Conservation (phyloP, 2,888 invertebrate species). For the Acrobasis consociella region DNA sequence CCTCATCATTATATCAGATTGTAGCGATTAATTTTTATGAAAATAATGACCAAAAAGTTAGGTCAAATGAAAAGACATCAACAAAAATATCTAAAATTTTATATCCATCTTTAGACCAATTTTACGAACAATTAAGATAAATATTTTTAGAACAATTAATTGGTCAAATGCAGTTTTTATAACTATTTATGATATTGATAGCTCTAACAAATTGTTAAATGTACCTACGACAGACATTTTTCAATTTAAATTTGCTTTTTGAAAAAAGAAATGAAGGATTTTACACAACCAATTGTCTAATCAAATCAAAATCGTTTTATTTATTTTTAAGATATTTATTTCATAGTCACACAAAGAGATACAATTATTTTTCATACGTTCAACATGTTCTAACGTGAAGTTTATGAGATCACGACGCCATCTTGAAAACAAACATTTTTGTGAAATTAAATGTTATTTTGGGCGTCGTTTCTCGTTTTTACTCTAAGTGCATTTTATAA, state of each 20-base stretch:
- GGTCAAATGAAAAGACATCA: too few relatives aligned
- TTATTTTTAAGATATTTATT: conserved; percentile 56
- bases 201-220: too few relatives aligned
- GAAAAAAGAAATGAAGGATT: not conserved
- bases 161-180: too few relatives aligned
- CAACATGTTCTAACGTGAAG: conserved; percentile 63
- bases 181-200: too few relatives aligned
- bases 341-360: conserved; percentile 68
- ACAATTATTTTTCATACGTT: conserved; percentile 57
- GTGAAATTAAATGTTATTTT: conserved; percentile 41
- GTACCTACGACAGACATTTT: not conserved
- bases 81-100: too few relatives aligned
- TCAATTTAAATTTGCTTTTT: not conserved
- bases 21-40: too few relatives aligned
- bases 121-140: too few relatives aligned
- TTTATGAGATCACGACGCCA: conserved; percentile 36
- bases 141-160: too few relatives aligned
- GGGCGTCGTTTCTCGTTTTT: conserved; percentile 35
- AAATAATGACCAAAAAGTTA: too few relatives aligned
- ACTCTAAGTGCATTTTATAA: conserved; percentile 44
- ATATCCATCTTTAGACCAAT: too few relatives aligned
- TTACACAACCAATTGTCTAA: conserved; percentile 33
- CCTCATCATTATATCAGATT: too few relatives aligned
- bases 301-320: conserved; percentile 51
- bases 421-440: conserved; percentile 38